These are phyloP conservation scores for human (Homo sapiens) DNA, from an alignment of 2,113 vertebrate species.

Conservation along the genomic window DNA sequence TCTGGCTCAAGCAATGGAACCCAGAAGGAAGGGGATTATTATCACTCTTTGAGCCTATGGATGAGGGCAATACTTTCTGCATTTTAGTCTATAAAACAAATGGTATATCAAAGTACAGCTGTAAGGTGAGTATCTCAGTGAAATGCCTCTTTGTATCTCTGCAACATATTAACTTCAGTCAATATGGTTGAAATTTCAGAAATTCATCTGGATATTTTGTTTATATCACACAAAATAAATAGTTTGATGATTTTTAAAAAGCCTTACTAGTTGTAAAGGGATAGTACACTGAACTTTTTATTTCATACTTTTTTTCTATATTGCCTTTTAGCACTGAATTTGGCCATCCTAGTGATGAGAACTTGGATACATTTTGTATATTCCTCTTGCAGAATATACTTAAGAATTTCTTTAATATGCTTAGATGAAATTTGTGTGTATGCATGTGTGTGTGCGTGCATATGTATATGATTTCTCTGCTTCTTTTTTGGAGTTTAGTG, in stretches of 20 bases:
- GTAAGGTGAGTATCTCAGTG: conserved; percentile 25
- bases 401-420: background rate
- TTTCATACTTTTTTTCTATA: background rate
- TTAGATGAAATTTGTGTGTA: background rate
- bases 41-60: conserved; percentile 79
- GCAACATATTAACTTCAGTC: background rate
- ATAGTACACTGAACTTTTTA: background rate
- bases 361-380: background rate
- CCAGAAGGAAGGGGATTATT: conserved; percentile 84
- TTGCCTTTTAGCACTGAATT: background rate
- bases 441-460: background rate
- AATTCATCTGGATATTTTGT: conserved; percentile 45
- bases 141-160: background rate
- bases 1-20: conserved; percentile 84
- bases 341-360: background rate
- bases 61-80: conserved; percentile 77
- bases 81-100: conserved; percentile 79
- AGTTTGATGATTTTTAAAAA: background rate
- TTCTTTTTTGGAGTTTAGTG: background rate
- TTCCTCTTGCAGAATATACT: conserved; percentile 8
- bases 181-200: background rate
- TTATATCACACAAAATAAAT: conserved; percentile 21
- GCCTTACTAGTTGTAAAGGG: background rate
- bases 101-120: conserved; percentile 69
- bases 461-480: background rate